Conservation (phyloP, 2,888 invertebrate genomes). For the Gymnocheta viridis region DNA sequence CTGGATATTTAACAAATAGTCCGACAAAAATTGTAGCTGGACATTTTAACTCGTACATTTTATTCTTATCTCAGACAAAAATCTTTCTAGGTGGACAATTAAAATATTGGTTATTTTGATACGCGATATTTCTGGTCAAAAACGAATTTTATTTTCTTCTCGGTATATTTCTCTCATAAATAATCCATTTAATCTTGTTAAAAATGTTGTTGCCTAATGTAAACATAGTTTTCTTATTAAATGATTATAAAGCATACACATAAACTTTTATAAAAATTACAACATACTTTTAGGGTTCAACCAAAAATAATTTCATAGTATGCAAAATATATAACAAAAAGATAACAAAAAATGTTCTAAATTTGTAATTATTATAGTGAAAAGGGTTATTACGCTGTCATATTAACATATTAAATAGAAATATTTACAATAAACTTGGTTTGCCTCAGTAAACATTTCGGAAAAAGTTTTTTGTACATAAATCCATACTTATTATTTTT, state of each 20-base stretch:
- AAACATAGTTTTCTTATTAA: background rate
- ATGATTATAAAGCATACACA: background rate
- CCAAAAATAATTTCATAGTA: too few relatives aligned
- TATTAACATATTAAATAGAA: background rate
- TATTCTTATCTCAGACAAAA: too few relatives aligned
- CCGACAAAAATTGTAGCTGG: too few relatives aligned
- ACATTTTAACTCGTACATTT: too few relatives aligned
- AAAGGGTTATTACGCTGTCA: background rate
- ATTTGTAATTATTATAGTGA: background rate
- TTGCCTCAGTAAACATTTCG: background rate
- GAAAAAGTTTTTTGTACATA: background rate
- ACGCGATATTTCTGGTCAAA: too few relatives aligned
- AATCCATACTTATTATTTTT: background rate
- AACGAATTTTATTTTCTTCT: too few relatives aligned
- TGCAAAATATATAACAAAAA: background rate
- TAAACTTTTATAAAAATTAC: background rate
- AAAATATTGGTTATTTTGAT: too few relatives aligned
- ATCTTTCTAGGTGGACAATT: too few relatives aligned
- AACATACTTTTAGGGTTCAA: background rate
- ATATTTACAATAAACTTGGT: background rate
- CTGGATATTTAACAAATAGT: too few relatives aligned
- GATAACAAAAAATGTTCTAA: background rate
- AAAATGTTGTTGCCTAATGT: background rate
- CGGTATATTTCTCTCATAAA: too few relatives aligned
- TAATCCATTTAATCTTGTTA: background rate